Evolutionary conservation across 2,888 invertebrate genomes (phyloP).

Genomic region (Poecilobothrus nobilitatus): DNA sequence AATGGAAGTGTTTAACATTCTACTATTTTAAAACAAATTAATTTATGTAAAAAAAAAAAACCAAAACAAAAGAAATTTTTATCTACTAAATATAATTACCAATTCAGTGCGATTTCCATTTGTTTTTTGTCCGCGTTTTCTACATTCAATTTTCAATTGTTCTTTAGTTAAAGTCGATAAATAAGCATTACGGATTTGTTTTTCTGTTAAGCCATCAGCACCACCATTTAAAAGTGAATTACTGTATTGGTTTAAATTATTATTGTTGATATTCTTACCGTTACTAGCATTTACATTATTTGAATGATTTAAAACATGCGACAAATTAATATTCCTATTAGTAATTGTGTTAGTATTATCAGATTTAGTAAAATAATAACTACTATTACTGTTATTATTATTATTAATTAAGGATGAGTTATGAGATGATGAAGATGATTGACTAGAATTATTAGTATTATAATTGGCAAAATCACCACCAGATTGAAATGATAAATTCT

Average conservation of each 20-base stretch:
- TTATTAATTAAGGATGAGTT: constrained; percentile 12
- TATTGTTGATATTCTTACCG: constrained; percentile 14
- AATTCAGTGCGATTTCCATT: constrained; percentile 62
- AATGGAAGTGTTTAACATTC: not conserved
- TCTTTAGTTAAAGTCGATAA: constrained; percentile 58
- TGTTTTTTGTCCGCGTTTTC: constrained; percentile 59
- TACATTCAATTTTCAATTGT: constrained; percentile 58
- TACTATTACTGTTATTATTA: constrained; percentile 16
- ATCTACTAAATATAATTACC: constrained; percentile 45
- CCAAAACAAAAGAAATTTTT: no score
- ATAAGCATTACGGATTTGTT: constrained; percentile 34
- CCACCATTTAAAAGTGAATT: constrained; percentile 16
- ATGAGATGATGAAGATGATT: constrained; percentile 13
- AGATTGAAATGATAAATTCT: constrained; percentile 3
- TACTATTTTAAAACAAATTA: not conserved
- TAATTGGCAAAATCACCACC: constrained; percentile 9
- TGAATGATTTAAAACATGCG: not conserved
- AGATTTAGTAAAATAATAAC: constrained; percentile 10
- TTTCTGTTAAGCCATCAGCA: constrained; percentile 24
- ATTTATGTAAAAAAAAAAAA: not conserved
- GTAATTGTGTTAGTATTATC: constrained; percentile 2
- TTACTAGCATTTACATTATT: constrained; percentile 16
- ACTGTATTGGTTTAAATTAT: constrained; percentile 16
- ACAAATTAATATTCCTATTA: not conserved
- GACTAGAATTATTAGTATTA: constrained; percentile 16